Base-by-base conservation (phyloP, 2,888 invertebrate species). In the Zele albiditarsus region DNA sequence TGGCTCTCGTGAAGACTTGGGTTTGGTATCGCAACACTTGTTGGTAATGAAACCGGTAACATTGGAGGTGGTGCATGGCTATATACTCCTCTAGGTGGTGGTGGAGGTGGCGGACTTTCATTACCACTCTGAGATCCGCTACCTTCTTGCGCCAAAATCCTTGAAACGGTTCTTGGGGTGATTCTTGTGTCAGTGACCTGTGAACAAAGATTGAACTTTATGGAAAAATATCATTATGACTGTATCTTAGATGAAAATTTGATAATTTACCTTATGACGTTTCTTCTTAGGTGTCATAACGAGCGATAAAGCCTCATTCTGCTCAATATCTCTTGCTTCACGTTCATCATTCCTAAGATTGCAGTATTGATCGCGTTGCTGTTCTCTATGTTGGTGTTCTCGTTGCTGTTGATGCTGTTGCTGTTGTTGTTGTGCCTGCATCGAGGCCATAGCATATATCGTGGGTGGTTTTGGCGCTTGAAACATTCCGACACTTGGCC, bases 261-360 rank as follows among this genome's bases (percentile, higher is more conserved):
- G 20, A 62, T n/a, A 28, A 71, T 42, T 62, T 78, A 90, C 96
- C 95, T 98, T 98, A 88, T 98, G 98, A 73, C 98, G 93, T 91
- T 98, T 98, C 92, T 98, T 98, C 91, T 98, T 98, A 2, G 97
- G 96, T 65, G 96, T 96, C 82, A 98, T 97, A 76, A 98, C 98
- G 84, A 98, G 92, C 88, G 97, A 97, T 74, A 98, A 93, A 3
- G 98, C 97, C 89, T 98, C 98, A 89, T 96, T 96, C 89, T 97
- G 97, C 89, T 97, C 97, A 58, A 95, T 94, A 87, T 94, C 94
- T 84, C 89, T 86, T 78, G 82, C 87, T 76, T 89, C 89, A 71
- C 89, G 83, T 38, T 89, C 89, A 74, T 86, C 86, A 38, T 78
- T 79, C 80, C 89, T 85, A 80, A 89, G 75, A 78, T 85, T 85